Evolutionary conservation across 1,140 invertebrate genomes (phyloP).

Genomic region (Sycobia sp.): DNA sequence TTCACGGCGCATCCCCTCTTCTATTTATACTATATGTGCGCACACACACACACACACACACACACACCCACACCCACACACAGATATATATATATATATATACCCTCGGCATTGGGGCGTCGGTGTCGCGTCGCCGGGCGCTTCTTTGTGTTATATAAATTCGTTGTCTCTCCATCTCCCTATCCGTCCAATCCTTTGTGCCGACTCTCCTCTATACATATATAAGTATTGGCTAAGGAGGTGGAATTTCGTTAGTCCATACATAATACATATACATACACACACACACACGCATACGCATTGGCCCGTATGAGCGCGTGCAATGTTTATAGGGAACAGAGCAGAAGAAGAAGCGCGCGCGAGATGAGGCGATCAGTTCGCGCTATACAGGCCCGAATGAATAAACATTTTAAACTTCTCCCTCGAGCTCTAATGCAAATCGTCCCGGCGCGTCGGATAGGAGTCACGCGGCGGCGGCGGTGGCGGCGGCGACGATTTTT

Average conservation of each 20-base stretch:
- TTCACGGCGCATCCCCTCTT: too few relatives aligned
- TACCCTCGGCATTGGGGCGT: background rate
- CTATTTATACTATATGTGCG: too few relatives aligned
- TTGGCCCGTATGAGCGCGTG: background rate
- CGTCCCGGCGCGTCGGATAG: too few relatives aligned
- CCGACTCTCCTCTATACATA: too few relatives aligned
- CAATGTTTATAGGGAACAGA: too few relatives aligned
- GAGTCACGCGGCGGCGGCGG: too few relatives aligned
- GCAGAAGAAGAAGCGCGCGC: too few relatives aligned
- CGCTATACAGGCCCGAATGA: conserved; percentile 18
- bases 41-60: background rate
- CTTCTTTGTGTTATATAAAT: conserved; percentile 13
- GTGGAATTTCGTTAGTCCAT: conserved; percentile 20
- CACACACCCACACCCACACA: too few relatives aligned
- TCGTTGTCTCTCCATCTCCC: too few relatives aligned
- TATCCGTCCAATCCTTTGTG: background rate
- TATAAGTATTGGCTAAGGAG: conserved; percentile 26
- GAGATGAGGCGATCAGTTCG: too few relatives aligned
- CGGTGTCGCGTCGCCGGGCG: background rate
- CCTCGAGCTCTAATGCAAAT: conserved; percentile 1
- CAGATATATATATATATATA: background rate
- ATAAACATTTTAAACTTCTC: conserved; percentile 25
- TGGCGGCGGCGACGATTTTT: too few relatives aligned
- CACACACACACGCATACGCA: background rate
- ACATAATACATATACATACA: too few relatives aligned